A percentile compares a stretch with the other conserved stretches of the same genome.
phyloP scores from a whole-genome alignment of 1,140 invertebrate species.

The Meloidogyne chitwoodi region DNA sequence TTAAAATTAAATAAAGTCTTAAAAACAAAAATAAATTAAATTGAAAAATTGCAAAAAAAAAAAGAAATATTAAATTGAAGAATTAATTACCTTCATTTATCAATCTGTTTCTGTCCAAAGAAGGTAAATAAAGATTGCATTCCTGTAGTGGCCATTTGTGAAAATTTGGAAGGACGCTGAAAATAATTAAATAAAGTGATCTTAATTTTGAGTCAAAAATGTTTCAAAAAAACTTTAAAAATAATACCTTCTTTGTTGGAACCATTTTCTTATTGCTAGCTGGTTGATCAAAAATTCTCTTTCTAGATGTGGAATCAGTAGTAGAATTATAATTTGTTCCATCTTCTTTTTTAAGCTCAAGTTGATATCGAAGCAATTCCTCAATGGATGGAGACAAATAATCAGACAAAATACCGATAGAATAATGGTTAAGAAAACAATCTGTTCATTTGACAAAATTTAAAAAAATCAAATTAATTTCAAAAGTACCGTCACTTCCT shows the following conservation, averaged over 20 bases:
- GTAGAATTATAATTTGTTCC: not conserved
- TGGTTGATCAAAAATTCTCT: not conserved
- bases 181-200: not conserved
- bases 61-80: not conserved
- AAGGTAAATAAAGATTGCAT: not conserved
- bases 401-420: slow-evolving; percentile 17
- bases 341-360: slow-evolving; percentile 1
- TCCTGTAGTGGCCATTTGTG: not conserved
- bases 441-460: not conserved
- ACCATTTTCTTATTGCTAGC: not conserved
- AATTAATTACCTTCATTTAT: not conserved
- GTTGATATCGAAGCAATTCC: not conserved
- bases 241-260: not conserved
- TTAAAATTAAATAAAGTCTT: no score
- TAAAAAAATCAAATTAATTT: not conserved
- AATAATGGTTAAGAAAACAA: not conserved
- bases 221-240: no score
- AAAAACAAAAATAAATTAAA: not conserved
- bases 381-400: slow-evolving; percentile 3
- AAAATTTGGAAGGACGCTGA: not conserved
- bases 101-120: not conserved
- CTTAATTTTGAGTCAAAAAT: no score
- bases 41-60: not conserved
- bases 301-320: not conserved
- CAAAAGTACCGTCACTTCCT: not conserved